phyloP scores from a whole-genome alignment of 2,888 invertebrate genomes.

The Eupithecia pulchellata region DNA sequence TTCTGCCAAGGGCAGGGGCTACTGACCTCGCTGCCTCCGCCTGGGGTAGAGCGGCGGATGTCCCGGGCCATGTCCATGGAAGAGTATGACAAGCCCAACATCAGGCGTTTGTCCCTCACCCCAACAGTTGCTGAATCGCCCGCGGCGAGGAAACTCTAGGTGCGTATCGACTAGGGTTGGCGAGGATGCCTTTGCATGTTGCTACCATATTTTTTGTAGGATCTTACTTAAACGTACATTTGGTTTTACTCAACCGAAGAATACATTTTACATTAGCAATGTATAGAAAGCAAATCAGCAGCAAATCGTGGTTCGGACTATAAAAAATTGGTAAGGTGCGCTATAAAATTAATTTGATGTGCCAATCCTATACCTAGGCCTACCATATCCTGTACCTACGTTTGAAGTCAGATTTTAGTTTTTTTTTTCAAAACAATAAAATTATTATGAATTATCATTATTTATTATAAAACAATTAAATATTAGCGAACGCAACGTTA shows the following conservation, averaged over 20 bases:
- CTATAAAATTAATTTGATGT: no score
- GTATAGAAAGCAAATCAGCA: no score
- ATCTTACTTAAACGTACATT: no score
- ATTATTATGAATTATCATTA: no score
- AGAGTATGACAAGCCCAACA: conserved; percentile 92
- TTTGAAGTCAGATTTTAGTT: no score
- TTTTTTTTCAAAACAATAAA: no score
- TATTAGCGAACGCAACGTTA: neutral
- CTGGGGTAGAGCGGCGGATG: conserved; percentile 90
- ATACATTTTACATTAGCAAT: no score
- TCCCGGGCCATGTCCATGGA: conserved; percentile 92
- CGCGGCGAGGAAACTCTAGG: conserved; percentile 71
- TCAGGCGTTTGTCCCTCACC: conserved; percentile 89
- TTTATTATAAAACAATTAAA: neutral
- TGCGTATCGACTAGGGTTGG: conserved; percentile 8
- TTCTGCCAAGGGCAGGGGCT: conserved; percentile 95
- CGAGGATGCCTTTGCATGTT: neutral
- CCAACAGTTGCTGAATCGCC: conserved; percentile 71
- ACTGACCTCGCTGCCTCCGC: conserved; percentile 92
- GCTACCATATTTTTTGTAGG: neutral
- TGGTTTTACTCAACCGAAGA: no score
- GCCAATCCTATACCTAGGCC: no score
- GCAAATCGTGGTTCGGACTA: no score
- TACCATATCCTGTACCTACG: no score
- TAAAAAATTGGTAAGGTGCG: no score